Conservation (phyloP, 2,113 vertebrate genomes). For the Erythrocercus mccallii region DNA sequence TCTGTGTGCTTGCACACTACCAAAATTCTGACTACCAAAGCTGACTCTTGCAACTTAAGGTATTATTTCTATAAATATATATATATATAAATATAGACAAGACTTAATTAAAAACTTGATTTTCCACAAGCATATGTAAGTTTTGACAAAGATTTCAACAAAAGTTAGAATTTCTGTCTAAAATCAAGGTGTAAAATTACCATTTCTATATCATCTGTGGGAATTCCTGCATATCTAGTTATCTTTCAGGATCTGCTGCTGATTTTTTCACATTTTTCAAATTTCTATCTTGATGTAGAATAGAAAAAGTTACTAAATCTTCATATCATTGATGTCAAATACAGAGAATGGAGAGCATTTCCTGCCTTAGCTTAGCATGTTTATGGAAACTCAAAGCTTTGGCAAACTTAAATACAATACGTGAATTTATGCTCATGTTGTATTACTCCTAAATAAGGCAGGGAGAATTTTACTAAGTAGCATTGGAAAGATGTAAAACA, state of each 20-base stretch:
- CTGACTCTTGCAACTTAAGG: not conserved
- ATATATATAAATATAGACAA: not conserved
- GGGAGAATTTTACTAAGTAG: not conserved
- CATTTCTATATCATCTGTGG: not conserved
- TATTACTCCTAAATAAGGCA: not conserved
- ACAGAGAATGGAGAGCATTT: not conserved
- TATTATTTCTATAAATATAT: not conserved
- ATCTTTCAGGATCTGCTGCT: not conserved
- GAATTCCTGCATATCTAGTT: not conserved
- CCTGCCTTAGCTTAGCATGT: not conserved
- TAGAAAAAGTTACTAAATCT: not conserved
- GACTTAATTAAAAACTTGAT: not conserved
- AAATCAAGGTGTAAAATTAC: not conserved
- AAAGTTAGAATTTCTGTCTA: not conserved
- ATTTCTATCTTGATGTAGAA: not conserved
- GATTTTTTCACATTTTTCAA: not conserved
- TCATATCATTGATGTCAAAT: not conserved
- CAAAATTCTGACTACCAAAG: not conserved
- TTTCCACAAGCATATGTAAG: not conserved
- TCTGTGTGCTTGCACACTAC: not conserved
- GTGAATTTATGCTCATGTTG: not conserved
- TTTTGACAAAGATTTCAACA: not conserved
- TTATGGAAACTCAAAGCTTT: not conserved
- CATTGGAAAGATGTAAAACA: not conserved
- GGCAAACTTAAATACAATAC: not conserved